Evolutionary conservation across 2,888 invertebrate genomes (phyloP), one percentile per base, ranked within the genome.

Genomic region (Noctuana brunneofusca): DNA sequence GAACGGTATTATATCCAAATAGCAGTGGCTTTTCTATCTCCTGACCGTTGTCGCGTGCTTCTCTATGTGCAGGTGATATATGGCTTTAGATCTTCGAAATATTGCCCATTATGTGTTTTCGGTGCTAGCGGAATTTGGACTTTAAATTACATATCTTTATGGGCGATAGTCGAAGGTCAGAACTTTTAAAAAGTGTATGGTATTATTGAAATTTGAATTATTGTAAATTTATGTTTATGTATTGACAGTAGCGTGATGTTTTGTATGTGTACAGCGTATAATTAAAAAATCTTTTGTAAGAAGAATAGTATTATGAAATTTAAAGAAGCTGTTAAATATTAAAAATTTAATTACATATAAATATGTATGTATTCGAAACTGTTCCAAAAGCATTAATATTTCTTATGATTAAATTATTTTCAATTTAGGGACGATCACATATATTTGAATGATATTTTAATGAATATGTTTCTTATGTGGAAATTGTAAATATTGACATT

Each of bases 21-120:
- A 90, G 78, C 90, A 79, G 65, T 84, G 89, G 90, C 86, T 87
- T 81, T 73, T 80, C 1, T 79, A 67, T 68, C 64, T 84, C 78
- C 71, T 86, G 27, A 75, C 76, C 30, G 67, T 84, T 62, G 63
- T 79, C 68, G 79, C 76, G 79, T 86, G 81, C 75, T 68, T 77
- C 56, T 77, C 76, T 0, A 56, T 81, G 8, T 73, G 68, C 70
- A 87, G 90, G 72, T 90, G 89, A 90, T 84, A 81, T 76, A 66
- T 63, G 67, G 55, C 4, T 14, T 5, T 9, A 8, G 9, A 14
- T 9, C 16, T 55, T 53, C 22, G 18, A 5, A 24, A 24, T 27
- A 8, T 41, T 54, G 41, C 41, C 0, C 27, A 9, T 6, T 50
- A 6, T 16, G 14, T 50, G 14, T 12, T 12, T 2, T 24, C 50